These are phyloP conservation scores for Dynastes grantii DNA, from an alignment of 2,888 invertebrate genomes.

Conservation along the genomic window DNA sequence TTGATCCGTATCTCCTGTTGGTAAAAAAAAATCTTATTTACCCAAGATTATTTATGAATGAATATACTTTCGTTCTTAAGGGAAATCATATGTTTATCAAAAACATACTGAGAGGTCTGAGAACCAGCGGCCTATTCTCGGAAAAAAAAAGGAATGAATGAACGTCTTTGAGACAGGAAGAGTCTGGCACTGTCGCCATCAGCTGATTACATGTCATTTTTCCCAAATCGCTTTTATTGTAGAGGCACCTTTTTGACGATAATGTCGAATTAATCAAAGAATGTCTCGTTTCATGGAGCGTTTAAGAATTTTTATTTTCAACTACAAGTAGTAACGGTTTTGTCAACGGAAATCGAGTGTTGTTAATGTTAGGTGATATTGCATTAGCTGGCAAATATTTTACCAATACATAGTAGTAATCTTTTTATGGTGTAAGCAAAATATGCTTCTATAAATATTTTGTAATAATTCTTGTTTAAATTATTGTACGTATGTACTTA, in stretches of 20 bases:
- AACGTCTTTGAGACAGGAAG: not conserved
- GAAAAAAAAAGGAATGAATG: not conserved
- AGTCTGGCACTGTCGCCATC: not conserved
- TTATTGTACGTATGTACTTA: too few relatives aligned
- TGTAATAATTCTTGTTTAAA: too few relatives aligned
- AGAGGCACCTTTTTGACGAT: not conserved
- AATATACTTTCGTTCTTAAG: not conserved
- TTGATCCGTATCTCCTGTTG: not conserved
- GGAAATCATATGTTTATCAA: slow-evolving; percentile 25
- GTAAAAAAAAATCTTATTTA: not conserved
- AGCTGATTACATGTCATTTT: slow-evolving; percentile 24
- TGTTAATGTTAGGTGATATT: too few relatives aligned
- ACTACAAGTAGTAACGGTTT: too few relatives aligned
- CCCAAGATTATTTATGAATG: slow-evolving; percentile 6
- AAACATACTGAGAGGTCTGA: slow-evolving; percentile 12
- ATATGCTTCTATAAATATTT: too few relatives aligned
- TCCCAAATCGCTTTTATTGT: not conserved
- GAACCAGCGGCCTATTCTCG: not conserved
- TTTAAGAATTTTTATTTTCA: too few relatives aligned
- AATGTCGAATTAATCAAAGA: not conserved
- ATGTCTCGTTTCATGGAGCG: too few relatives aligned
- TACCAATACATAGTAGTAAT: too few relatives aligned
- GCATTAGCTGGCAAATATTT: too few relatives aligned
- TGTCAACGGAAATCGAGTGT: too few relatives aligned
- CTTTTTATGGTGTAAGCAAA: too few relatives aligned